Conservation (phyloP, 2,113 vertebrate species). For the Pampusana beccarii region DNA sequence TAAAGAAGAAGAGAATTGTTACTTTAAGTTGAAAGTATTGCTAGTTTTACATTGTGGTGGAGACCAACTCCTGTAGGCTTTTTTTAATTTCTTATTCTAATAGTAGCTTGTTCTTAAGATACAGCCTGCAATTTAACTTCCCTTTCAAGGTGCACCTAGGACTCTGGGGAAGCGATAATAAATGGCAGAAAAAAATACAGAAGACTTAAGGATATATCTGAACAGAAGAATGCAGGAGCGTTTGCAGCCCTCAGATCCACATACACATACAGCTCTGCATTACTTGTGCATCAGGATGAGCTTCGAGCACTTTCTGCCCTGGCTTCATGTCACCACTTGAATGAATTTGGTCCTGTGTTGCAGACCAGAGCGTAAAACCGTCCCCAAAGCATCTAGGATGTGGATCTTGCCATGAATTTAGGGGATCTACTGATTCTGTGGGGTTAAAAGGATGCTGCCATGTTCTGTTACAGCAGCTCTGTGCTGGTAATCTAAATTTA, state of each 20-base stretch:
- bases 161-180: neutral
- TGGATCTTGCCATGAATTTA: neutral
- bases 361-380: neutral
- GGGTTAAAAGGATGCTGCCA: neutral
- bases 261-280: fast-evolving
- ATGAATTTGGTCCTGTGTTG: neutral
- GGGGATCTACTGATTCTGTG: neutral
- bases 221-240: neutral
- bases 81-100: neutral
- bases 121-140: neutral
- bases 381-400: neutral
- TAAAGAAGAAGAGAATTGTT: neutral
- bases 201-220: neutral
- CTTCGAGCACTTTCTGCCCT: neutral
- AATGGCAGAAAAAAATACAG: neutral
- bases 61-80: neutral
- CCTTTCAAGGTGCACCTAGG: neutral
- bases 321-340: neutral
- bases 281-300: neutral
- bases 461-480: neutral
- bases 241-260: neutral
- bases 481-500: neutral
- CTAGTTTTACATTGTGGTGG: neutral
- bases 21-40: neutral
- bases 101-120: neutral